Conservation (phyloP, 2,113 vertebrate genomes). For the Mus musculus region DNA sequence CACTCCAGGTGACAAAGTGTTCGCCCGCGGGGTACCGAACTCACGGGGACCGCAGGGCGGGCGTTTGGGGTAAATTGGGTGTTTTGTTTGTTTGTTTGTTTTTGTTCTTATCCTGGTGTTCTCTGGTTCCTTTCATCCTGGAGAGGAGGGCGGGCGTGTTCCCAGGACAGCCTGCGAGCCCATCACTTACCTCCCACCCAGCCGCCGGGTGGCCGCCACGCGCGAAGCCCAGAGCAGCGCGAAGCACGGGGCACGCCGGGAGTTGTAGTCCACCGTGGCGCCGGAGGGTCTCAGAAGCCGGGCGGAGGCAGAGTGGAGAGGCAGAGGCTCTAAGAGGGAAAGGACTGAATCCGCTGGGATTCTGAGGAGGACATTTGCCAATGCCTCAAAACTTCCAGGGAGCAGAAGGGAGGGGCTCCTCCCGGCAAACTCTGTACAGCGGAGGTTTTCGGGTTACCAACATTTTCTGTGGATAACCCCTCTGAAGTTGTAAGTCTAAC, state of each 20-base stretch:
- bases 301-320: neutral
- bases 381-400: neutral
- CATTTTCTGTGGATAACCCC: neutral
- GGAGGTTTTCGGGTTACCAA: neutral
- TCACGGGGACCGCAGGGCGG: neutral
- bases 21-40: neutral
- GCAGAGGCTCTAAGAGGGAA: neutral
- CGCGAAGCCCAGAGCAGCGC: slow-evolving; percentile 19
- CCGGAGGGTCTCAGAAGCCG: neutral
- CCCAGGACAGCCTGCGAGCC: slow-evolving; percentile 6
- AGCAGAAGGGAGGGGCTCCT: neutral
- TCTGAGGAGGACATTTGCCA: accelerated
- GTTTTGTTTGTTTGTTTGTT: neutral
- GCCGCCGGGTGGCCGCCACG: slow-evolving; percentile 46
- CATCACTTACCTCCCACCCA: slow-evolving; percentile 73
- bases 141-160: neutral
- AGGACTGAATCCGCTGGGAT: accelerated
- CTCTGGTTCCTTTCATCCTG: slow-evolving; percentile 33
- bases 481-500: slow-evolving; percentile 20
- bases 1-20: slow-evolving; percentile 40
- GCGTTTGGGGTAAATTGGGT: neutral
- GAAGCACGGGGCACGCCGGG: slow-evolving; percentile 71
- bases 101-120: neutral
- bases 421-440: neutral
- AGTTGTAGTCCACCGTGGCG: slow-evolving; percentile 73